These are phyloP conservation scores for Pyxicephalus adspersus DNA, from an alignment of 2,113 vertebrate genomes.

Conservation along the genomic window DNA sequence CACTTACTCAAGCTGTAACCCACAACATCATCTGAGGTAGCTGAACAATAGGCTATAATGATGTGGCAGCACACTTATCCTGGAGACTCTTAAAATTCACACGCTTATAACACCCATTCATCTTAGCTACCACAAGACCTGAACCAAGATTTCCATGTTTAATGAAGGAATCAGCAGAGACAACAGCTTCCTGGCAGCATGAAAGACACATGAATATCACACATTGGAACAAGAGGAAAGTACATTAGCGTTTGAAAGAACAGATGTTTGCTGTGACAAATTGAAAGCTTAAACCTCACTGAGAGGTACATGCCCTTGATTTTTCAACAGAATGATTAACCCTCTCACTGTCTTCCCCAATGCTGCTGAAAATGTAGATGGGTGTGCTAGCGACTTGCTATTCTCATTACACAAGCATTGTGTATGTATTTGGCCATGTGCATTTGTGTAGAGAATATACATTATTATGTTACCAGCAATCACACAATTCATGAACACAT, in stretches of 20 bases:
- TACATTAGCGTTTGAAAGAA: constrained; percentile 51
- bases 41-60: constrained; percentile 11
- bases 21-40: background rate
- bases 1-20: constrained; percentile 11
- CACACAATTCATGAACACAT: background rate
- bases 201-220: constrained; percentile 50
- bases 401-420: background rate
- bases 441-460: background rate
- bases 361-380: background rate
- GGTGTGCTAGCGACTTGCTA: background rate
- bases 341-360: background rate
- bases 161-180: constrained; percentile 52
- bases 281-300: constrained; percentile 51
- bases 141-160: constrained; percentile 45
- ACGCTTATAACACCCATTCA: constrained; percentile 32
- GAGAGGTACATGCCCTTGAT: constrained; percentile 43
- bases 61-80: constrained; percentile 9
- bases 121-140: constrained; percentile 28
- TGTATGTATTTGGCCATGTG: background rate
- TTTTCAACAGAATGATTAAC: constrained; percentile 37
- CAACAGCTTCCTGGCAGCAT: constrained; percentile 45
- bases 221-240: constrained; percentile 39
- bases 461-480: background rate
- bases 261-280: constrained; percentile 55
- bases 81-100: constrained; percentile 1